Evolutionary conservation across 2,113 vertebrate species (phyloP).

Genomic region (human): DNA sequence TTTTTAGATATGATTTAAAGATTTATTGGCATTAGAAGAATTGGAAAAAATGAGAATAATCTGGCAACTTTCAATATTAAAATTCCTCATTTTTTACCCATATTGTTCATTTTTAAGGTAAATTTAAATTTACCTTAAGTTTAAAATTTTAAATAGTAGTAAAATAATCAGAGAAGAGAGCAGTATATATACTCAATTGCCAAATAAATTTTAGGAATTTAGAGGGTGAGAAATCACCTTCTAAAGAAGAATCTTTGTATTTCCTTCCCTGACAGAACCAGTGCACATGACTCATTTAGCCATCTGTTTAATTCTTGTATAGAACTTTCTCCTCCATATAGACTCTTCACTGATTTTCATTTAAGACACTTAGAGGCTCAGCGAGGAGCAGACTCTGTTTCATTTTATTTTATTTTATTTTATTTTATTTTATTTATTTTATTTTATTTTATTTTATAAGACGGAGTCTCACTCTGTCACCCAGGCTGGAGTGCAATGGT

Average conservation of each 20-base stretch:
- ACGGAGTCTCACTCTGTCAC: too few species aligned
- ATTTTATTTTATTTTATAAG: too few species aligned
- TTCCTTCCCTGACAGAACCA: background rate
- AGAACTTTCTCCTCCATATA: background rate
- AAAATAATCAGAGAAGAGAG: background rate
- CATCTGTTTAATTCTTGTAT: background rate
- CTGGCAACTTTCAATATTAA: background rate
- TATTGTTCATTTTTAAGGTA: background rate
- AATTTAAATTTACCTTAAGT: background rate
- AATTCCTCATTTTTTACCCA: background rate
- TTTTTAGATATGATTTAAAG: background rate
- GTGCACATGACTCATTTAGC: background rate
- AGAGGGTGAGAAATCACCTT: background rate
- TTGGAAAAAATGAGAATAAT: background rate
- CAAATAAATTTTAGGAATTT: background rate
- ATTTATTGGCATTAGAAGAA: background rate
- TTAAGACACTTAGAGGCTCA: background rate
- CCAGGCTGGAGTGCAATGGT: too few species aligned
- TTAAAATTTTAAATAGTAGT: background rate
- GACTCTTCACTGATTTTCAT: background rate
- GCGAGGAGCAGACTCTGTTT: background rate
- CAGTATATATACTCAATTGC: background rate
- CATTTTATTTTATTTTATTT: too few species aligned
- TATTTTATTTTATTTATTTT: too few species aligned
- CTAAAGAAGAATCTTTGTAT: background rate